Evolutionary conservation across 1,140 invertebrate species (phyloP), one percentile per base, ranked within the genome.

Genomic region (Drosophila orena): DNA sequence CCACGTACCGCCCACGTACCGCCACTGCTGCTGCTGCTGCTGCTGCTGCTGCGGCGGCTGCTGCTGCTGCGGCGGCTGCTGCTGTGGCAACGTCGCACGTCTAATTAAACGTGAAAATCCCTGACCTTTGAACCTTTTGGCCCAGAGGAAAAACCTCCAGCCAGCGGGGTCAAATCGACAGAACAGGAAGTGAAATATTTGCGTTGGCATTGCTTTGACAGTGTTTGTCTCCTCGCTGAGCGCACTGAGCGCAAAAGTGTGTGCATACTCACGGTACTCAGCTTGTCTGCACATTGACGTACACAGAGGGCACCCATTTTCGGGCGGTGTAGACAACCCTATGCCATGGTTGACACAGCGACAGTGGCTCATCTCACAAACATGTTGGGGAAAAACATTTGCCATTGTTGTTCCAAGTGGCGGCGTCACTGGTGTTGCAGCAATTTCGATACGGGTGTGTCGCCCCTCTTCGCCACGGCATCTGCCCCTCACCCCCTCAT

Each of bases 111-210:
- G 78, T 77, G 68, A 77, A 78, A 74, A 81, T 71, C 74, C 81
- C 88, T 85, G 83, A 85, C 78, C 81, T 88, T 81, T 85, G 69
- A 86, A 75, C 78, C 72, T 66, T 75, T 64, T 17, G 17, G 17
- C 17, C 17, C 17, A 17, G 17, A 17, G 17, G 17, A 17, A 17
- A 17, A 34, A 50, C 30, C 49, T 7, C 15, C 11, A 17, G 12
- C 10, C 0, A 44, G 46, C 20, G 35, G 57, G 5, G 15, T 35
- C 8, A 47, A 78, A 55, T 54, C 38, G 15, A 47, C 20, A 17
- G 50, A 71, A 76, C 83, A 88, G 83, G 83, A 86, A 86, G 84
- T 88, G 83, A 86, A 83, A 79, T 86, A 86, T 88, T 88, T 86
- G 75, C 83, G 75, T 88, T 88, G 83, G 81, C 83, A 88, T 69